These are phyloP conservation scores for Sitophilus oryzae DNA, from an alignment of 1,140 invertebrate species.

Conservation along the genomic window DNA sequence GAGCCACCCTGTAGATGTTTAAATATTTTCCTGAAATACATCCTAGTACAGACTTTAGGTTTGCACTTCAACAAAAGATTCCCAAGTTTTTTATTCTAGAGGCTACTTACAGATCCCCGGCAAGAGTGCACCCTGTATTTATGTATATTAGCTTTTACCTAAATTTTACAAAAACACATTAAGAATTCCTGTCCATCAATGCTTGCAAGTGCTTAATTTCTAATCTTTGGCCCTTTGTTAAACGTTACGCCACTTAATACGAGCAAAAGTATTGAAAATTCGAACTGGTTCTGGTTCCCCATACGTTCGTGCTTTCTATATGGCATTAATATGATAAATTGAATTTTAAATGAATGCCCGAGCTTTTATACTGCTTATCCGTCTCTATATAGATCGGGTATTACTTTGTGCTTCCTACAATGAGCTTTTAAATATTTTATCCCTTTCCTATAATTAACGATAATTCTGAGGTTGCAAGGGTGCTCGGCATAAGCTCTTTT, in stretches of 20 bases:
- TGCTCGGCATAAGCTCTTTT: background rate
- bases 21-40: too few species aligned
- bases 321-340: background rate
- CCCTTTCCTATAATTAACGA: background rate
- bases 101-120: too few species aligned
- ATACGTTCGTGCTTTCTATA: background rate
- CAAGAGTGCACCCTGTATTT: too few species aligned
- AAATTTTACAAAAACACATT: too few species aligned
- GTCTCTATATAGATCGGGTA: background rate
- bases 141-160: too few species aligned
- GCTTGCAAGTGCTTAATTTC: background rate
- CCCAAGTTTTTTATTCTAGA: too few species aligned
- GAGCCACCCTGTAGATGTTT: too few species aligned
- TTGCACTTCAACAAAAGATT: too few species aligned
- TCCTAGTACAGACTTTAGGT: too few species aligned
- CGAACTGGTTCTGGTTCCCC: background rate
- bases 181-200: too few species aligned
- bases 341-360: background rate
- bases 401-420: background rate
- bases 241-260: too few species aligned
- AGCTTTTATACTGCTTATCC: background rate
- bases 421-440: background rate
- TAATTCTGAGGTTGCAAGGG: background rate
- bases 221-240: background rate
- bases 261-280: background rate